Evolutionary conservation across 2,113 vertebrate species (phyloP).

Genomic region (Heterotis niloticus): DNA sequence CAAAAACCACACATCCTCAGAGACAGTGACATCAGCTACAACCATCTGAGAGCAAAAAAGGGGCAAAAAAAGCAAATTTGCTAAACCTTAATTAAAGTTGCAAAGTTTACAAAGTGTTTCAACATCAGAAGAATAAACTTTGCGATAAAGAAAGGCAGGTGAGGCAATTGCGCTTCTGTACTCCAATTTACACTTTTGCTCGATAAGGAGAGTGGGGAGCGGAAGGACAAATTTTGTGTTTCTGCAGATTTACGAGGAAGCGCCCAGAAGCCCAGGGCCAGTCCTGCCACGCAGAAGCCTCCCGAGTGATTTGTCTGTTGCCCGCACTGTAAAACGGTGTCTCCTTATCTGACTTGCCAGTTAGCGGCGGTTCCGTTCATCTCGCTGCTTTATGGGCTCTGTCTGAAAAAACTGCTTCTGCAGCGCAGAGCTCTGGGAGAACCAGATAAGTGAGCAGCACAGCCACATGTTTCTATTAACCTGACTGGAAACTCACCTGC

Average conservation of each 20-base stretch:
- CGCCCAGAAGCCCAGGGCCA: neutral
- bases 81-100: neutral
- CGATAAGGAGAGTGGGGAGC: neutral
- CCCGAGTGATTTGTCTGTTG: neutral
- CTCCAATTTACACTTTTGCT: neutral
- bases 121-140: neutral
- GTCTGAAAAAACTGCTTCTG: neutral
- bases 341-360: neutral
- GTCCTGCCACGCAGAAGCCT: neutral
- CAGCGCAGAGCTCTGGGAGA: neutral
- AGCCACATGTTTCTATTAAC: neutral
- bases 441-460: neutral
- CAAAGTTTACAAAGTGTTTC: neutral
- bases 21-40: too few species aligned
- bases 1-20: neutral
- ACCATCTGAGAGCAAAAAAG: too few species aligned
- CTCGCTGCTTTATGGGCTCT: neutral
- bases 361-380: neutral
- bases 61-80: too few species aligned
- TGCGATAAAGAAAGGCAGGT: neutral
- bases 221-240: conserved; percentile 1
- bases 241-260: neutral
- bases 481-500: neutral
- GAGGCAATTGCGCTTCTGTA: neutral
- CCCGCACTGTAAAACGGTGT: neutral